Evolutionary conservation across 2,797 vertebrate genomes (phyloP).

Genomic region (Percopsis omiscomaycus): DNA sequence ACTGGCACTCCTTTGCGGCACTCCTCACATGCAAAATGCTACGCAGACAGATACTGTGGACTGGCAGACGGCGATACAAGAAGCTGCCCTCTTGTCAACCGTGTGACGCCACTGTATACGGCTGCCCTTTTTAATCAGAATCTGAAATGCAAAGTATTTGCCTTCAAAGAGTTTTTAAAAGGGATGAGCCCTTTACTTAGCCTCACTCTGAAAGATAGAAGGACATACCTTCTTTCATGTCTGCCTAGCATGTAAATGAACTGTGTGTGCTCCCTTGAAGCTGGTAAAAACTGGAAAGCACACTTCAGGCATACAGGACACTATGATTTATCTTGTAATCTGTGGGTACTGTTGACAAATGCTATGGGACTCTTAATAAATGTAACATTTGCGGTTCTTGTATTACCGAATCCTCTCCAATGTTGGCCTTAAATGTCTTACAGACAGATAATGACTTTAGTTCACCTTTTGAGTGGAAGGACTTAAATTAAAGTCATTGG

Average conservation of each 20-base stretch:
- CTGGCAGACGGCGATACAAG: background rate
- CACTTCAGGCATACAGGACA: background rate
- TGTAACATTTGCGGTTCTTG: too few relatives aligned
- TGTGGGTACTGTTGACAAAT: too few relatives aligned
- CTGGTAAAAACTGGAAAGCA: background rate
- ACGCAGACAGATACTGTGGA: background rate
- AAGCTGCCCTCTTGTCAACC: background rate
- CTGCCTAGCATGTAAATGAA: slow-evolving; percentile 30
- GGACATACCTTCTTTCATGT: background rate
- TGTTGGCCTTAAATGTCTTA: background rate
- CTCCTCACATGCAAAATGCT: background rate
- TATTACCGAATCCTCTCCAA: background rate
- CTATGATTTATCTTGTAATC: too few relatives aligned
- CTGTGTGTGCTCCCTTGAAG: background rate
- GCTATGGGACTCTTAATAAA: too few relatives aligned
- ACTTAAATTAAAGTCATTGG: too few relatives aligned
- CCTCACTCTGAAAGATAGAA: slow-evolving; percentile 10
- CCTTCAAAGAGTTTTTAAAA: slow-evolving; percentile 1
- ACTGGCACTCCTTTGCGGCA: background rate
- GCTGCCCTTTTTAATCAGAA: background rate
- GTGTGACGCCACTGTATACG: background rate
- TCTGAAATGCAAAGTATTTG: slow-evolving; percentile 37
- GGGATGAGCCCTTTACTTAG: background rate
- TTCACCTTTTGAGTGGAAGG: background rate
- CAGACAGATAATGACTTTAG: background rate